These are phyloP conservation scores for Cranoglanis bouderius DNA, from an alignment of 2,113 vertebrate genomes.

Conservation along the genomic window DNA sequence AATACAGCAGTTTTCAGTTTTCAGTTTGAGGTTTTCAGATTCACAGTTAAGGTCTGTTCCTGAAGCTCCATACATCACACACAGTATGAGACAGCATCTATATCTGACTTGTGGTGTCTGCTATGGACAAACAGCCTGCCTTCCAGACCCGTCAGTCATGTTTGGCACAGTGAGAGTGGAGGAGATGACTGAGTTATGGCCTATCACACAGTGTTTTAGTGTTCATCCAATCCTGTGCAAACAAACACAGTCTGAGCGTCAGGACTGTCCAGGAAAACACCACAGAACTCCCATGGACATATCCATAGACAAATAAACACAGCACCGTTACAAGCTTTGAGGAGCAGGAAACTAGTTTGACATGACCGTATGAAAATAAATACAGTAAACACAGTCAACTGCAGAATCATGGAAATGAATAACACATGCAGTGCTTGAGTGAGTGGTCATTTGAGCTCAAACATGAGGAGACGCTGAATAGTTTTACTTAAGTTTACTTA, in stretches of 20 bases:
- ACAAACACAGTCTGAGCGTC: constrained; percentile 19
- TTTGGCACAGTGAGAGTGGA: constrained; percentile 54
- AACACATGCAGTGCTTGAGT: not conserved
- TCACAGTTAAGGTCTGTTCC: constrained; percentile 34
- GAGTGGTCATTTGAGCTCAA: not conserved
- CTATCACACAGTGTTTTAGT: constrained; percentile 39
- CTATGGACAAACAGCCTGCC: constrained; percentile 52
- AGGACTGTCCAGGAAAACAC: constrained; percentile 34
- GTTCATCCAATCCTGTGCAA: constrained; percentile 40
- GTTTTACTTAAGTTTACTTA: not conserved
- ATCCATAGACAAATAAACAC: constrained; percentile 40
- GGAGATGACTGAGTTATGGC: constrained; percentile 56
- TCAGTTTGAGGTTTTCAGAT: constrained; percentile 9
- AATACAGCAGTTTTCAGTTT: not conserved
- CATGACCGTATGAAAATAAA: constrained; percentile 26
- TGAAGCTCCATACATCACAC: constrained; percentile 43
- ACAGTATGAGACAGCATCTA: constrained; percentile 45
- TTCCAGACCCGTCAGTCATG: constrained; percentile 49
- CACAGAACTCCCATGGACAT: not conserved
- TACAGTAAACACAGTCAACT: constrained; percentile 27
- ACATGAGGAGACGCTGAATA: not conserved
- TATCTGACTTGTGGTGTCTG: constrained; percentile 48
- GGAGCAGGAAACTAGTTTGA: constrained; percentile 18
- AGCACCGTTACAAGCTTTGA: not conserved
- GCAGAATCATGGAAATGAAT: constrained; percentile 11